Percentiles rank a stretch among this genome's conserved stretches.
Conservation (phyloP, 2,888 invertebrate species). For the Noctua pronuba region DNA sequence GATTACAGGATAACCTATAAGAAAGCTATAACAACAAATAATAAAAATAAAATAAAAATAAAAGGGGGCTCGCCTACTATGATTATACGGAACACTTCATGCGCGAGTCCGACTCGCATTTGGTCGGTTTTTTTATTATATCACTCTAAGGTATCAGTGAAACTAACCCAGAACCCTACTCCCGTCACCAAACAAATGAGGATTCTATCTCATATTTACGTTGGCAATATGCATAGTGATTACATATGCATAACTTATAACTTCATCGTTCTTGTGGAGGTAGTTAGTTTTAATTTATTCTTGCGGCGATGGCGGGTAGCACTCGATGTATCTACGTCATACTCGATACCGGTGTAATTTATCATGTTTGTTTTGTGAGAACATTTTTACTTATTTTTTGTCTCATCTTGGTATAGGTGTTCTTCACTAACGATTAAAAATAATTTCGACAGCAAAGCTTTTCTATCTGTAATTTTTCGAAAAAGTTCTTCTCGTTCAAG, state of each 20-base stretch:
- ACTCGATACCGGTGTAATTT: conserved; percentile 12
- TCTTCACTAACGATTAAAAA: neutral
- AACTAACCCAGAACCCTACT: neutral
- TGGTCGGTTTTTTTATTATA: neutral
- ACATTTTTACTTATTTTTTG: neutral
- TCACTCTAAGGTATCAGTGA: neutral
- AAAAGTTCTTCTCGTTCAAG: neutral
- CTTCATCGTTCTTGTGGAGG: conserved; percentile 9
- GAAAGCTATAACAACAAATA: no score
- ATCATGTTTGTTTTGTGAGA: conserved; percentile 6
- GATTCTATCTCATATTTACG: neutral
- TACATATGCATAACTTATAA: conserved; percentile 25
- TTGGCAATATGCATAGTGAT: conserved; percentile 21
- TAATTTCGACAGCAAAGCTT: neutral
- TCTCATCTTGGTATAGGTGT: neutral
- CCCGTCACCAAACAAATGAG: conserved; percentile 3
- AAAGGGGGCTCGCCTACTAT: no score
- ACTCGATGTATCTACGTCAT: conserved; percentile 24
- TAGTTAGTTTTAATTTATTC: conserved; percentile 42
- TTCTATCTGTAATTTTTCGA: neutral
- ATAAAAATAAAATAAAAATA: no score
- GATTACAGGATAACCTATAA: no score
- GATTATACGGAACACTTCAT: no score
- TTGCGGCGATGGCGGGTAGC: neutral
- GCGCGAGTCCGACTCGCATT: no score